A percentile compares a stretch with the other conserved stretches of the same genome.
These are phyloP conservation scores for Tetragonula clypearis DNA, from an alignment of 1,140 invertebrate species.

Conservation along the genomic window DNA sequence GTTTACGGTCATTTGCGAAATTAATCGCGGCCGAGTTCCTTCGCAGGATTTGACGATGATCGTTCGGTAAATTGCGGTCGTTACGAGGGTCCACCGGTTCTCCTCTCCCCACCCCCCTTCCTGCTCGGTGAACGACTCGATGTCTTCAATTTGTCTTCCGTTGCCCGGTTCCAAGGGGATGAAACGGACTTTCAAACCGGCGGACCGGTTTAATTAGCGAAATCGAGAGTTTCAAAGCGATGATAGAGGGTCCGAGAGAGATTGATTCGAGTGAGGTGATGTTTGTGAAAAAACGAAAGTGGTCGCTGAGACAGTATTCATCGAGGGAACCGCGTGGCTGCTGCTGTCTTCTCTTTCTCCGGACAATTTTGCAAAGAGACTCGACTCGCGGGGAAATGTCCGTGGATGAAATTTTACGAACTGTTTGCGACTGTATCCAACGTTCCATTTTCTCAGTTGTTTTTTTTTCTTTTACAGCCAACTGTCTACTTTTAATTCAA, in stretches of 20 bases:
- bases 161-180: not conserved
- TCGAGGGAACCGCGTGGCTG: too few species aligned
- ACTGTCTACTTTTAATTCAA: not conserved
- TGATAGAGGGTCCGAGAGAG: not conserved
- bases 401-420: not conserved
- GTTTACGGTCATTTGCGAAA: slow-evolving; percentile 11
- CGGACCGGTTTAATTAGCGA: not conserved
- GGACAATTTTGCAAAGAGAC: not conserved
- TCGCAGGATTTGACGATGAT: not conserved
- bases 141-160: slow-evolving; percentile 11
- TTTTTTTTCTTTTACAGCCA: too few species aligned
- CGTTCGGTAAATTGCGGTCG: slow-evolving; percentile 22
- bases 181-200: not conserved
- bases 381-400: not conserved
- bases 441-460: too few species aligned
- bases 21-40: slow-evolving; percentile 28
- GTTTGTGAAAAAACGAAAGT: not conserved
- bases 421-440: too few species aligned
- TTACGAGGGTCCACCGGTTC: slow-evolving; percentile 18
- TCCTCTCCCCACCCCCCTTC: too few species aligned
- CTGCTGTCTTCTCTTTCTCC: not conserved
- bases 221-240: not conserved
- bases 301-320: not conserved
- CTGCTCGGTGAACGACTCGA: too few species aligned
- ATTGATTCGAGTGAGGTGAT: not conserved